Percentiles rank a stretch among this genome's conserved stretches.
Evolutionary conservation across 1,140 invertebrate species (phyloP).

Genomic region (Kradibia gibbosae): DNA sequence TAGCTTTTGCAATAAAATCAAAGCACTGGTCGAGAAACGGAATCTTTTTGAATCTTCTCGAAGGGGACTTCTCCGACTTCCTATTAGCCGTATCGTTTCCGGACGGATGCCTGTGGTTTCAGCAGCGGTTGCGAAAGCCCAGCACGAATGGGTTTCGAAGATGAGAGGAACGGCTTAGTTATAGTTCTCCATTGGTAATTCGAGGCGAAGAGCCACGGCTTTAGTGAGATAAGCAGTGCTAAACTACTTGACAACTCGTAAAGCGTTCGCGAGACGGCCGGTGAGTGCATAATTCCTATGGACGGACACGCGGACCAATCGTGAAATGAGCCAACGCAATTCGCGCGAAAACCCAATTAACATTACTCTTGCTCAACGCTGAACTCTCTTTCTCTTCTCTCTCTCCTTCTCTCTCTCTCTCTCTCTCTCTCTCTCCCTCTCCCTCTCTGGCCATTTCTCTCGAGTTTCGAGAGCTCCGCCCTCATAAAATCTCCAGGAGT

Average conservation of each 20-base stretch:
- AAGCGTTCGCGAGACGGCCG: conserved; percentile 49
- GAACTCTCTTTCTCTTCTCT: conserved; percentile 53
- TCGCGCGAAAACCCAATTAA: conserved; percentile 62
- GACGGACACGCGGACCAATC: conserved; percentile 39
- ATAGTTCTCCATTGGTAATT: neutral
- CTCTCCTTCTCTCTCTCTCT: neutral
- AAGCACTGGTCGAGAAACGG: neutral
- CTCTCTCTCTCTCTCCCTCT: neutral
- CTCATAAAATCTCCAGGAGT: conserved; percentile 63
- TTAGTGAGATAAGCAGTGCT: conserved; percentile 57
- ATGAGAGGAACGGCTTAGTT: conserved; percentile 14
- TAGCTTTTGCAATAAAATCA: neutral
- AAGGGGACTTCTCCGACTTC: neutral
- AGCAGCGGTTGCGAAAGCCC: neutral
- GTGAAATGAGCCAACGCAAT: conserved; percentile 58
- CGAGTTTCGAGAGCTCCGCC: conserved; percentile 45
- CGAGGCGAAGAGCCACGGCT: neutral
- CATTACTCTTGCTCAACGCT: conserved; percentile 60
- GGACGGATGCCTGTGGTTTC: neutral
- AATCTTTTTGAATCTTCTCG: neutral
- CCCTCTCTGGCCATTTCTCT: neutral
- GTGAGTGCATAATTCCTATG: conserved; percentile 60
- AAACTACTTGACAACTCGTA: conserved; percentile 65
- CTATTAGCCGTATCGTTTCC: neutral
- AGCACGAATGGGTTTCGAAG: neutral